Percentiles rank a stretch among this genome's conserved stretches.
Conservation (phyloP, 2,797 vertebrate species). For the Cephalopachus bancanus region DNA sequence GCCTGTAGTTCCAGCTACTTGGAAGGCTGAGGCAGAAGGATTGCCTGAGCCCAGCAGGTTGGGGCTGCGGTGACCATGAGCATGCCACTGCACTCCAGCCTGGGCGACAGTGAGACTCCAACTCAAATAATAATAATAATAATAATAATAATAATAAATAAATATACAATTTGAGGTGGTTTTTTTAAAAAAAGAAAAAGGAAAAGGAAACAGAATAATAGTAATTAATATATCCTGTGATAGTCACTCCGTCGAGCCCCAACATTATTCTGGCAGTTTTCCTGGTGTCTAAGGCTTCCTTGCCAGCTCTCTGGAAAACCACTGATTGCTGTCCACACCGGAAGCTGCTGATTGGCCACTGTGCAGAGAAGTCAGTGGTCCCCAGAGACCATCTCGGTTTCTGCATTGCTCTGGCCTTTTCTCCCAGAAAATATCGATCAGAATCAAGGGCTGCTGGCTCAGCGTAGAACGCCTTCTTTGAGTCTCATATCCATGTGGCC, state of each 20-base stretch:
- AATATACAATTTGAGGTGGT: neutral
- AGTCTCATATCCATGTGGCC: neutral
- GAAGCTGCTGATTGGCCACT: neutral
- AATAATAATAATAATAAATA: neutral
- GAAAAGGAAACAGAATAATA: neutral
- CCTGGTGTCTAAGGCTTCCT: neutral
- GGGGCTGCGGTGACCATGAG: no score
- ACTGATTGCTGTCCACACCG: neutral
- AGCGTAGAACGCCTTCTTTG: neutral
- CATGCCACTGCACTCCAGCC: no score
- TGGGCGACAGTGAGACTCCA: no score
- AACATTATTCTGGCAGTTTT: neutral
- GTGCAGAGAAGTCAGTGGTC: neutral
- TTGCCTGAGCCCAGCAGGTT: no score
- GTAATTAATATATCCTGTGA: neutral
- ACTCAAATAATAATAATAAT: no score
- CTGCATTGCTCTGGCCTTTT: neutral
- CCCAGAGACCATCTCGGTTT: neutral
- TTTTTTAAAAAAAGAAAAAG: neutral
- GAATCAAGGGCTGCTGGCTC: neutral
- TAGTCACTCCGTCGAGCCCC: fast-evolving
- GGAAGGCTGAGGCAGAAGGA: no score
- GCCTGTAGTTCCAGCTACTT: no score
- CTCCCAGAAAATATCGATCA: constrained; percentile 33
- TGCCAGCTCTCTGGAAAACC: neutral